Conservation (phyloP, 2,113 vertebrate species). For the Zosterops hypoxanthus region DNA sequence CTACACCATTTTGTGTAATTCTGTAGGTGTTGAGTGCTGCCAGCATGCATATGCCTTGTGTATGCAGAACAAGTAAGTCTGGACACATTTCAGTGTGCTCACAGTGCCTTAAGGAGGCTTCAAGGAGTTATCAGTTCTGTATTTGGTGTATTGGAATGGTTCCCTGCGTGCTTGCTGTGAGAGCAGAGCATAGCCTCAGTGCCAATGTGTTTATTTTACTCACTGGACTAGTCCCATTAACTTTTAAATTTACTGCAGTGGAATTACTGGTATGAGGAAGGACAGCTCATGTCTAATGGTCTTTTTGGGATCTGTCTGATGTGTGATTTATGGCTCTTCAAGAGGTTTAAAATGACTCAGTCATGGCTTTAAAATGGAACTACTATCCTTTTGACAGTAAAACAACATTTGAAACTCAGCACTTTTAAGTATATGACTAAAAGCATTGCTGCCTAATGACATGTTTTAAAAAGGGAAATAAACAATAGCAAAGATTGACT, state of each 20-base stretch:
- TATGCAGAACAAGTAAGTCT: background rate
- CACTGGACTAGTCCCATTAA: conserved; percentile 34
- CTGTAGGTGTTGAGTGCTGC: background rate
- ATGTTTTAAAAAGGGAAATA: background rate
- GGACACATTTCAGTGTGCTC: background rate
- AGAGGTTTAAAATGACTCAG: conserved; percentile 19
- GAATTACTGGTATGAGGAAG: conserved; percentile 41
- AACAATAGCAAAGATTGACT: background rate
- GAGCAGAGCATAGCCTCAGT: background rate
- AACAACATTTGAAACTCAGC: conserved; percentile 16
- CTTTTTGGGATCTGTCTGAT: conserved; percentile 49
- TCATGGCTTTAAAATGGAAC: conserved; percentile 7
- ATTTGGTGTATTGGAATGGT: background rate
- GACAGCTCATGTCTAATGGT: conserved; percentile 16
- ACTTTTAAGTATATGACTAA: background rate
- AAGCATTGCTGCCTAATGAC: conserved; percentile 38
- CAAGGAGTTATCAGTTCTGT: background rate
- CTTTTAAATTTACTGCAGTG: conserved; percentile 34
- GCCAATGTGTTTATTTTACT: conserved; percentile 34
- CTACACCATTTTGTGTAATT: background rate
- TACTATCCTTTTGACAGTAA: conserved; percentile 13
- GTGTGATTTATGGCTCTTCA: conserved; percentile 24
- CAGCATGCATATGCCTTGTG: background rate
- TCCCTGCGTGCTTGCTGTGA: background rate
- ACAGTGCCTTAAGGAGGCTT: background rate